Evolutionary conservation across 53 echinoderm and acorn worm species (phyloP), one percentile per base, ranked within the genome.

Genomic region (Echinarachnius parma): DNA sequence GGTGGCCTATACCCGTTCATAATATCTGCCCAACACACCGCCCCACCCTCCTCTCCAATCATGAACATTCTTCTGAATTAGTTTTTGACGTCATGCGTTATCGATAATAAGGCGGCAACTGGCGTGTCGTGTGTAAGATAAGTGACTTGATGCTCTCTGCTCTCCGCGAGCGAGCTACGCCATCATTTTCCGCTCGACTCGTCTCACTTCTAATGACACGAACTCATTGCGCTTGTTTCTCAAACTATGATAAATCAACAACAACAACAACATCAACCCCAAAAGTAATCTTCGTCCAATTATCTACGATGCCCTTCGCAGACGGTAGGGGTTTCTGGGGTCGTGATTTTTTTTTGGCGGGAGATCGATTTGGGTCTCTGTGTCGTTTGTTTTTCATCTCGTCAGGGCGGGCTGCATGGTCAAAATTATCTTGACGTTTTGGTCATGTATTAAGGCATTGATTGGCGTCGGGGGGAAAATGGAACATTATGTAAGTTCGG

Each of bases 91-190:
- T 72, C 74, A 72, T 42, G 36, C 3, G 26, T 72, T 72, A 72
- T 72, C 74, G 74, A 72, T 72, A 72, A 56, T 72, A 72, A 72
- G 74, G 74, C 74, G 74, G 74, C 74, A 54, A 72, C 56, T 72
- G 74, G 55, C 57, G 74, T 72, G 57, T 56, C 34, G 56, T 72
- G 74, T 57, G 13, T 55, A 56, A 56, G 74, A 56, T 72, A 72
- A 72, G 74, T 72, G 74, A 36, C 74, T 39, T 39, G 74, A 72
- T 72, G 74, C n/a, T n/a, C n/a, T n/a, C n/a, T n/a, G n/a, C n/a
- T n/a, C n/a, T n/a, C n/a, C n/a, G n/a, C n/a, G n/a, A n/a, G n/a
- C 57, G 74, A 56, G 35, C 53, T 72, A 56, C 74, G 37, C 57
- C 74, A 56, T 56, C 55, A 72, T 57, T 28, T 72, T 31, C 68